Conservation (phyloP, 1,140 invertebrate species). For the Dufourea novaeangliae region DNA sequence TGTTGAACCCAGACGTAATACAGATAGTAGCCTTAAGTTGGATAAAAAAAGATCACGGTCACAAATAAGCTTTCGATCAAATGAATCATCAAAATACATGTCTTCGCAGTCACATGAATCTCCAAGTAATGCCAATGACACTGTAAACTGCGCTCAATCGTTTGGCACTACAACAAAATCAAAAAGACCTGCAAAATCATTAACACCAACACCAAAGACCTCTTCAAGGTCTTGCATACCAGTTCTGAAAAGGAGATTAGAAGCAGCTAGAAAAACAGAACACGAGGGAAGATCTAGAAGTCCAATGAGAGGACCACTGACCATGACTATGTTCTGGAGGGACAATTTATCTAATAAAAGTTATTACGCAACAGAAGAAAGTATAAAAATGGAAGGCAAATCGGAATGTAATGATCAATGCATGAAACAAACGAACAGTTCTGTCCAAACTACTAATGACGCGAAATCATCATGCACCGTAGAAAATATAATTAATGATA, state of each 20-base stretch:
- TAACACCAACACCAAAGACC: not conserved
- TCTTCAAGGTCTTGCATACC: constrained; percentile 70
- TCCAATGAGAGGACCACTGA: constrained; percentile 53
- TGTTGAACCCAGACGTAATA: not conserved
- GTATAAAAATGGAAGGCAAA: constrained; percentile 22
- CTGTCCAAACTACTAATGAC: not conserved
- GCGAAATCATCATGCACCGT: not conserved
- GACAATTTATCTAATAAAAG: constrained; percentile 21
- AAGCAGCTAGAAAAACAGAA: constrained; percentile 37
- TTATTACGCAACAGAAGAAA: constrained; percentile 10
- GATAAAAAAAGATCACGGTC: constrained; percentile 48
- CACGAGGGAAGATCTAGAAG: constrained; percentile 51
- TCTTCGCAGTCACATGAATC: not conserved
- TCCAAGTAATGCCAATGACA: not conserved
- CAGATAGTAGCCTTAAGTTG: constrained; percentile 13
- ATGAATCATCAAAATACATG: not conserved
- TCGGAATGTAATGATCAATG: not conserved
- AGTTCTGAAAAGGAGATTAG: constrained; percentile 62
- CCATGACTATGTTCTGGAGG: constrained; percentile 47
- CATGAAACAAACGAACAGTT: not conserved
- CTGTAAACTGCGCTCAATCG: not conserved
- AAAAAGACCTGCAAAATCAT: not conserved
- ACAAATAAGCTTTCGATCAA: constrained; percentile 20
- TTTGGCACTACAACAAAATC: constrained; percentile 18
- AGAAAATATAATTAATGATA: not conserved